These are phyloP conservation scores for Spodoptera exigua DNA, from an alignment of 2,888 invertebrate genomes.

Conservation along the genomic window DNA sequence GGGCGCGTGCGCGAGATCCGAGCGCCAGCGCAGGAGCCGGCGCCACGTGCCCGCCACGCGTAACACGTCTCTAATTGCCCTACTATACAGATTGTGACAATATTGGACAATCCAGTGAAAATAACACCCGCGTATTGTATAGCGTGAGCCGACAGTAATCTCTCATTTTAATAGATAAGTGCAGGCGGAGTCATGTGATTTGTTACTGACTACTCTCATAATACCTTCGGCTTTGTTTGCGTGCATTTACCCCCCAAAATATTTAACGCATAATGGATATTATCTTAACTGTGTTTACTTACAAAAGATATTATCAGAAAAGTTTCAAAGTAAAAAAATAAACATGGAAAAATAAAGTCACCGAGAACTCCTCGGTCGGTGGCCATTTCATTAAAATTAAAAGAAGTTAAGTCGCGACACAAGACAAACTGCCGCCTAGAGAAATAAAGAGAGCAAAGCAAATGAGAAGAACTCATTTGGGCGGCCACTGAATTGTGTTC, in stretches of 20 bases:
- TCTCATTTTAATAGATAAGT: slow-evolving; percentile 89
- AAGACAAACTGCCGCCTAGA: slow-evolving; percentile 87
- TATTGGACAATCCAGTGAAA: slow-evolving; percentile 89
- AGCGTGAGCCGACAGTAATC: slow-evolving; percentile 83
- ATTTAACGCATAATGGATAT: slow-evolving; percentile 42
- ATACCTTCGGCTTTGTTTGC: slow-evolving; percentile 61
- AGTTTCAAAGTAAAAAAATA: slow-evolving; percentile 62
- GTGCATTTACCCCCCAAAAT: slow-evolving; percentile 44
- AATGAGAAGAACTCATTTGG: slow-evolving; percentile 88
- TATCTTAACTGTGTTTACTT: slow-evolving; percentile 45
- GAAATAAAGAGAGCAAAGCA: slow-evolving; percentile 88
- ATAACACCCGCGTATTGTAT: slow-evolving; percentile 83
- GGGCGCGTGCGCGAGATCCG: slow-evolving; percentile 68
- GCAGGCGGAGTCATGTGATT: slow-evolving; percentile 85
- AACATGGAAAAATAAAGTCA: slow-evolving; percentile 68
- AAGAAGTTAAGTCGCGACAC: slow-evolving; percentile 84
- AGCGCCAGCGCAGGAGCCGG: slow-evolving; percentile 50
- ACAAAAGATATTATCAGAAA: slow-evolving; percentile 43
- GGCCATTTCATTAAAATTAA: slow-evolving; percentile 81
- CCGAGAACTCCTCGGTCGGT: slow-evolving; percentile 66
- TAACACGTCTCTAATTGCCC: slow-evolving; percentile 87
- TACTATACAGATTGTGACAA: slow-evolving; percentile 86
- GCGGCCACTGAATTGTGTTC: slow-evolving; percentile 88
- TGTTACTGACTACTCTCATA: slow-evolving; percentile 68
- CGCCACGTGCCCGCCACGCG: slow-evolving; percentile 85